Conservation (phyloP, 2,113 vertebrate genomes). For the Meriones unguiculatus region DNA sequence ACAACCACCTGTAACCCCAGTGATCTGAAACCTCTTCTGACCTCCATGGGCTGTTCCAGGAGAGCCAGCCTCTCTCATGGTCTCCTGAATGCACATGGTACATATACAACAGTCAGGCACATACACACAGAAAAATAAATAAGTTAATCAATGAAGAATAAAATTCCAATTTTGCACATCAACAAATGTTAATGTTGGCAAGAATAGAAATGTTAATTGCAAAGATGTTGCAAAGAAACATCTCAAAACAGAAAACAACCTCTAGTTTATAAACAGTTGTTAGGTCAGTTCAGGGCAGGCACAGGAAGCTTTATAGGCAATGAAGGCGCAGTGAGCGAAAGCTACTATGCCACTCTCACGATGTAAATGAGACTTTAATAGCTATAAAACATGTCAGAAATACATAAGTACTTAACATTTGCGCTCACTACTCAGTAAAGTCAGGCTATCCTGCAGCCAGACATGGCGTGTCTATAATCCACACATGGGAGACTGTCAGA, state of each 20-base stretch:
- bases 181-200: background rate
- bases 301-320: background rate
- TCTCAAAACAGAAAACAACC: background rate
- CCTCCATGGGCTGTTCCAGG: background rate
- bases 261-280: background rate
- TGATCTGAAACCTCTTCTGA: background rate
- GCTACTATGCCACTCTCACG: background rate
- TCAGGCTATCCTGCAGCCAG: background rate
- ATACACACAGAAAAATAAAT: background rate
- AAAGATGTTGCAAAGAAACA: background rate
- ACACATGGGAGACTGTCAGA: background rate
- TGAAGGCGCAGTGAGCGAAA: background rate
- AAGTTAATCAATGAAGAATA: background rate
- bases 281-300: background rate
- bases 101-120: background rate
- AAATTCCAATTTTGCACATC: background rate
- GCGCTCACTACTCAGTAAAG: background rate
- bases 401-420: background rate
- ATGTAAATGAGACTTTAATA: background rate
- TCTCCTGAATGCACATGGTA: too few species aligned
- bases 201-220: background rate
- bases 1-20: background rate
- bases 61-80: background rate
- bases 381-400: constrained; percentile 6
- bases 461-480: background rate